Conservation (phyloP, 1,140 invertebrate species). For the Musca vetustissima region DNA sequence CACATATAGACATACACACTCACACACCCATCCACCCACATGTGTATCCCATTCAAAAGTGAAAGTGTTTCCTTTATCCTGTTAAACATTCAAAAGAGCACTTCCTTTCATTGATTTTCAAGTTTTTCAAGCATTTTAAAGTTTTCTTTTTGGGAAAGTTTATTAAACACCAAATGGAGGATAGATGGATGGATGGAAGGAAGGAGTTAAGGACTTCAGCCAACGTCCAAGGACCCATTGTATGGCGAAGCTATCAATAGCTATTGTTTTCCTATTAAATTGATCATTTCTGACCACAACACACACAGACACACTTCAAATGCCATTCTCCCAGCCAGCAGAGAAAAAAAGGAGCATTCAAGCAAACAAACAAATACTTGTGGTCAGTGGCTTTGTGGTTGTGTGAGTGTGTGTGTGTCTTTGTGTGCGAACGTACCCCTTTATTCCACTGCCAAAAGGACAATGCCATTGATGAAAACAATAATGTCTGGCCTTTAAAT, state of each 20-base stretch:
- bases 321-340: too few relatives aligned
- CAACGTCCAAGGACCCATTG: not conserved
- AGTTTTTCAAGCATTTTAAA: not conserved
- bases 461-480: too few relatives aligned
- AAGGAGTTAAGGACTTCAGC: not conserved
- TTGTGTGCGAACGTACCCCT: too few relatives aligned
- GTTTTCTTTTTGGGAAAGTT: not conserved
- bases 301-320: too few relatives aligned
- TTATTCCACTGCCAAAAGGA: too few relatives aligned
- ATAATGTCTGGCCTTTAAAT: too few relatives aligned
- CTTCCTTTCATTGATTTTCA: too few relatives aligned
- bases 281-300: slow-evolving; percentile 41
- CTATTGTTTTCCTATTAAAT: slow-evolving; percentile 54
- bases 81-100: not conserved
- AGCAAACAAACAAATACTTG: too few relatives aligned
- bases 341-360: too few relatives aligned
- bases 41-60: not conserved
- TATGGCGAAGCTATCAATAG: not conserved
- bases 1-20: slow-evolving; percentile 21
- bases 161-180: not conserved
- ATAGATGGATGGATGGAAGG: not conserved
- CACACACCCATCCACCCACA: slow-evolving; percentile 27
- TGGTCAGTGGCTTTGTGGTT: too few relatives aligned
- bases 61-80: slow-evolving; percentile 24
- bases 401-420: too few relatives aligned